phyloP scores from a whole-genome alignment of 2,888 invertebrate species.

The Saturnia japonica region DNA sequence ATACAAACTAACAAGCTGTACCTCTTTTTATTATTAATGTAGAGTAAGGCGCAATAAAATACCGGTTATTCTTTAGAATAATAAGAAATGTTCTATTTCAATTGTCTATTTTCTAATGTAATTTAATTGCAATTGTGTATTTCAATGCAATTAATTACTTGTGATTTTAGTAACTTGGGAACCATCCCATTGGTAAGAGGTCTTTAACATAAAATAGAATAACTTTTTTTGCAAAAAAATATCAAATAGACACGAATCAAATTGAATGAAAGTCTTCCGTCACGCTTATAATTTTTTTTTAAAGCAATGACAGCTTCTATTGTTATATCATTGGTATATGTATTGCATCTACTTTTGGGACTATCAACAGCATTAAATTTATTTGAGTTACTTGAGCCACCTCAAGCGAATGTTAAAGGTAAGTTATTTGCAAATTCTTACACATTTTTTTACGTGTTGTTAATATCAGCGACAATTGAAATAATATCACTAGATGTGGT shows the following conservation, averaged over 20 bases:
- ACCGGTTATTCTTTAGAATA: no score
- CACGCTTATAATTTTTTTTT: neutral
- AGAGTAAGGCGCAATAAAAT: no score
- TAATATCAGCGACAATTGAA: no score
- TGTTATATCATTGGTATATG: neutral
- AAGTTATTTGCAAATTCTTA: slow-evolving; percentile 17
- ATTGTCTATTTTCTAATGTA: neutral
- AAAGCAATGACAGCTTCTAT: neutral
- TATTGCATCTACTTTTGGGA: neutral
- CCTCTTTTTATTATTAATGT: no score
- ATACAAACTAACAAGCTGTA: no score
- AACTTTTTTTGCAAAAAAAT: no score
- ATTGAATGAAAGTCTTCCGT: no score
- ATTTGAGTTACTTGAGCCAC: neutral
- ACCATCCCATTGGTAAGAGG: neutral
- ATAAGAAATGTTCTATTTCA: neutral
- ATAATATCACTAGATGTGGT: no score
- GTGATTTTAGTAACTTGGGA: neutral
- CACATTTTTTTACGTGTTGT: no score
- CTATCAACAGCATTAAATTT: neutral
- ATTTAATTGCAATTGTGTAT: neutral
- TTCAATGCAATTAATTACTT: neutral
- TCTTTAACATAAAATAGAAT: neutral
- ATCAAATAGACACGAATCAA: no score
- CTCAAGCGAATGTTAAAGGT: slow-evolving; percentile 21